These are phyloP conservation scores for Megamerina dolium DNA, from an alignment of 2,888 invertebrate genomes.

Conservation along the genomic window DNA sequence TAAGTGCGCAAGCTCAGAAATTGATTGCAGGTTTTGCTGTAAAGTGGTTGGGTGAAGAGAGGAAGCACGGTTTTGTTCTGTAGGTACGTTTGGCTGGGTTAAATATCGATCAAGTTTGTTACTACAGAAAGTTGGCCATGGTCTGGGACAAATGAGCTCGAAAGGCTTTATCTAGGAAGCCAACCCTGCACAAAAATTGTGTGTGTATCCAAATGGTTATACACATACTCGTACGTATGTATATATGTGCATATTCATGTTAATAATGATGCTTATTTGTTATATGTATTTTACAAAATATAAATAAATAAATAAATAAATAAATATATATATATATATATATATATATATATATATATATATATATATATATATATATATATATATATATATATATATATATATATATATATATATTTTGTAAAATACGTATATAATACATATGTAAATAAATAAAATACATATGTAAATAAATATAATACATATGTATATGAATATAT, in stretches of 20 bases:
- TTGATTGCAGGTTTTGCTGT: too few species aligned
- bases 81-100: slow-evolving; percentile 23
- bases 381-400: neutral
- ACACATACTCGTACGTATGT: slow-evolving; percentile 3
- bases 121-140: slow-evolving; percentile 35
- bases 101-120: slow-evolving; percentile 24
- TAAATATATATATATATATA: slow-evolving; percentile 1
- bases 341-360: neutral
- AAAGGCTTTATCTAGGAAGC: slow-evolving; percentile 3
- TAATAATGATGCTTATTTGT: slow-evolving; percentile 3
- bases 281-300: neutral
- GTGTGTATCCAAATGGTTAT: slow-evolving; percentile 8
- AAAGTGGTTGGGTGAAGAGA: too few species aligned
- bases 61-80: too few species aligned
- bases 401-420: neutral
- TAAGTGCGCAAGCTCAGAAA: too few species aligned
- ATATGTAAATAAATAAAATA: too few species aligned
- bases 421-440: too few species aligned
- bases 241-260: slow-evolving; percentile 1
- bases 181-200: neutral
- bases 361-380: neutral
- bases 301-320: neutral
- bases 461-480: too few species aligned
- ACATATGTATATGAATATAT: too few species aligned
- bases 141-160: slow-evolving; percentile 30